These are phyloP conservation scores for Drosophila saltans DNA, from an alignment of 1,140 invertebrate species.

Conservation along the genomic window DNA sequence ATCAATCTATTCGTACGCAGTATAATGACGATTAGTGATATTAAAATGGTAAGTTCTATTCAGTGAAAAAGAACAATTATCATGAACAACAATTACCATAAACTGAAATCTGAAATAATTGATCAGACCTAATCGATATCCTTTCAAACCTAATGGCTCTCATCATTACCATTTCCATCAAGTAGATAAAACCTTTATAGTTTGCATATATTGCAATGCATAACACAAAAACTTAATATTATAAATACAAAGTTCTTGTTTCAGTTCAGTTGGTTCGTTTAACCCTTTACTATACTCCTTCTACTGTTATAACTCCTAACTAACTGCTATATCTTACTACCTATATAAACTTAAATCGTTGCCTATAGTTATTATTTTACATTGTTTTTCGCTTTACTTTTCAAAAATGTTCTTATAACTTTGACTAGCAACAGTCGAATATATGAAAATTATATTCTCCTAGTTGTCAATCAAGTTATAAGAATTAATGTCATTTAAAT, in stretches of 20 bases:
- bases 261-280: conserved; percentile 9
- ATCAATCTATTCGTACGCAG: conserved; percentile 98
- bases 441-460: neutral
- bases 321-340: neutral
- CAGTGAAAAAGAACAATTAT: conserved; percentile 20
- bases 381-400: neutral
- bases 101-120: conserved; percentile 17
- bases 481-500: neutral
- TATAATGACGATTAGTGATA: conserved; percentile 98
- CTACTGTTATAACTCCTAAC: neutral
- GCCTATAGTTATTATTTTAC: neutral
- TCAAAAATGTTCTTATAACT: neutral
- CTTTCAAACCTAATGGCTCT: neutral
- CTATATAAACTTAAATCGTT: neutral
- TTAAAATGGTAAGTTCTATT: conserved; percentile 95
- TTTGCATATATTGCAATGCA: conserved; percentile 24
- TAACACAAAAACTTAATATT: conserved; percentile 22
- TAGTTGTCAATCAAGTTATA: neutral
- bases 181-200: neutral
- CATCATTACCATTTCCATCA: conserved; percentile 1
- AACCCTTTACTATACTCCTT: neutral
- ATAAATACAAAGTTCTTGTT: conserved; percentile 10
- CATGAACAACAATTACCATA: neutral
- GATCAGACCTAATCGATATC: neutral
- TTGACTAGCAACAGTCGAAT: neutral